Evolutionary conservation across 1,140 invertebrate species (phyloP), one percentile per base, ranked within the genome.

Genomic region (Anagrus nilaparvatae): DNA sequence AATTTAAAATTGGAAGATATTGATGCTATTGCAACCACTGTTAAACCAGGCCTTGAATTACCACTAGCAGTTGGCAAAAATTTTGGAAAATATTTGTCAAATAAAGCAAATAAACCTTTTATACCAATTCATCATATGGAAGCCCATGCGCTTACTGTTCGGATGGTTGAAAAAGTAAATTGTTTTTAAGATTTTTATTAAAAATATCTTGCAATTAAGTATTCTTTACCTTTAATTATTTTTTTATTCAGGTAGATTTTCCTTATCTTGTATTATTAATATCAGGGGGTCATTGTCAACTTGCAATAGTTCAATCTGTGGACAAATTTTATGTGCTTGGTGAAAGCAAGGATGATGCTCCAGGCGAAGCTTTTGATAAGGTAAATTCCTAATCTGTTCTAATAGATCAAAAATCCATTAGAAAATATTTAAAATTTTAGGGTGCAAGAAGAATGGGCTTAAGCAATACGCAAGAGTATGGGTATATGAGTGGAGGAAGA

Each of bases 41-140:
- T 82, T 0, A 84, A 85, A 64, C 95, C 95, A 39, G 94, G 89
- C 28, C 61, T 97, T 44, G 60, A 78, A 1, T 49, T 87, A 6
- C 93, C 87, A 40, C 66, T 97, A 36, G 31, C 70, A 38, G 79
- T 97, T 43, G 94, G 94, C 27, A 65, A 84, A 23, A 76, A 81
- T 39, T 90, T 92, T 79, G 89, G 84, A 2, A 87, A 86, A 57
- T 71, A 84, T 56, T 57, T 97, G 18, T 77, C 79, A 18, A 69
- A 71, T 47, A 64, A 70, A 38, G 73, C 75, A 49, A 73, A 77
- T 1, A 90, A 91, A 64, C 88, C 90, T 5, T 70, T 97, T 48
- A 90, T 98, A 58, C 91, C 93, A 0, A 87, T 98, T 52, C 94
- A 98, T 73, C 95, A 98, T 52, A 98, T 98, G 94, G 82, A 97